Evolutionary conservation across 2,797 vertebrate species (phyloP).

Genomic region (Sebastes kiyomatsui): DNA sequence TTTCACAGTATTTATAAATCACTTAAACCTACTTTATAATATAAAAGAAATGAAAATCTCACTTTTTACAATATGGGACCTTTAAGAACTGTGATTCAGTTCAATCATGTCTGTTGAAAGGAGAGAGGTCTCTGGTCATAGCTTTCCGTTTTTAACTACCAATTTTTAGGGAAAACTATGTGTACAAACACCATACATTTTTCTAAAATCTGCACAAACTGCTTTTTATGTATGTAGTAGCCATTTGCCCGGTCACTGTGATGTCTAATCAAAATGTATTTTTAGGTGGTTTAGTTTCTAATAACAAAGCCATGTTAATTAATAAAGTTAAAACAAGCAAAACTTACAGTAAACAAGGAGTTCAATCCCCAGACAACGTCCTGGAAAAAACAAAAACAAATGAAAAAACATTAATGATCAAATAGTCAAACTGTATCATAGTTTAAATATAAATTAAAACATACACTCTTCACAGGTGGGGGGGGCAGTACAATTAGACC

Average conservation of each 20-base stretch:
- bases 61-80: too few relatives aligned
- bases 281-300: background rate
- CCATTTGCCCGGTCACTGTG: background rate
- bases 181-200: too few relatives aligned
- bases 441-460: background rate
- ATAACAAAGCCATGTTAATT: background rate
- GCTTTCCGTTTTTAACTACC: background rate
- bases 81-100: background rate
- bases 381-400: constrained; percentile 71
- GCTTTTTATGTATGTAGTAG: background rate
- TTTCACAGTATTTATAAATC: too few relatives aligned
- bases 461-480: background rate
- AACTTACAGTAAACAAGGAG: constrained; percentile 98
- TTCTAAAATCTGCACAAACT: background rate
- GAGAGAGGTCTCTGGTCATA: background rate
- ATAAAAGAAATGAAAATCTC: too few relatives aligned
- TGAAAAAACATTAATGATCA: background rate
- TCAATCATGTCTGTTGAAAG: background rate
- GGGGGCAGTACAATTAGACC: background rate
- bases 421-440: background rate
- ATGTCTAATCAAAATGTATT: background rate
- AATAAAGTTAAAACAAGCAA: background rate
- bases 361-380: constrained; percentile 99
- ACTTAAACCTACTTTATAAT: too few relatives aligned
- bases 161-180: background rate